Percentiles rank a stretch among this genome's conserved stretches.
Evolutionary conservation across 2,113 vertebrate genomes (phyloP).

Genomic region (Pterocles gutturalis): DNA sequence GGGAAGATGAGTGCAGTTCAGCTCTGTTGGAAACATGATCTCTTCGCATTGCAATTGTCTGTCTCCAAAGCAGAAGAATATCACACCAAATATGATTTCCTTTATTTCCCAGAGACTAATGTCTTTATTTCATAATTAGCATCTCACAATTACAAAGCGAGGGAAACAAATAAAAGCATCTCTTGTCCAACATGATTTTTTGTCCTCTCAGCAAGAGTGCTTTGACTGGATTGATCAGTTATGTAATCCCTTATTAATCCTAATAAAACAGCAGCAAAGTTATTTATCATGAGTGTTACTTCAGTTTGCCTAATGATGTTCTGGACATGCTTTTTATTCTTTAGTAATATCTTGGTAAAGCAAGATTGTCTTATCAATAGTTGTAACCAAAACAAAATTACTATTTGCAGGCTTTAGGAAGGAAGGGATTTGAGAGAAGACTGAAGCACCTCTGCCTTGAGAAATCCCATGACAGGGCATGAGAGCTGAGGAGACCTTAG

Average conservation of each 20-base stretch:
- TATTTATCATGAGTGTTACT: neutral
- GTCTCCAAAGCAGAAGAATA: neutral
- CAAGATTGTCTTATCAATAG: neutral
- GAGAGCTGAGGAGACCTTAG: neutral
- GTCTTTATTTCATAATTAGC: neutral
- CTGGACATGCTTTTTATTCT: neutral
- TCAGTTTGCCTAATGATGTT: neutral
- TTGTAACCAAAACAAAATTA: neutral
- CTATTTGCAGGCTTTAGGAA: neutral
- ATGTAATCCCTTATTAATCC: neutral
- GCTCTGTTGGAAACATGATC: neutral
- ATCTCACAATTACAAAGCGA: neutral
- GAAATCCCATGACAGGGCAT: neutral
- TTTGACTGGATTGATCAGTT: neutral
- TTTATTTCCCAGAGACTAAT: neutral
- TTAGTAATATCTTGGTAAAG: neutral
- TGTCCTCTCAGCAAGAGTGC: neutral
- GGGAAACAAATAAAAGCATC: neutral
- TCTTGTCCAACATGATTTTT: neutral
- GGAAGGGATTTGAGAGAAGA: neutral
- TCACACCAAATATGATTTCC: neutral
- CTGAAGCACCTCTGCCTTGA: neutral
- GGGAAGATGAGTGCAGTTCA: neutral
- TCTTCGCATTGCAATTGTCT: neutral
- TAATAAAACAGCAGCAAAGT: neutral